Conservation (phyloP, 2,888 invertebrate species). For the Oxycera nigricornis region DNA sequence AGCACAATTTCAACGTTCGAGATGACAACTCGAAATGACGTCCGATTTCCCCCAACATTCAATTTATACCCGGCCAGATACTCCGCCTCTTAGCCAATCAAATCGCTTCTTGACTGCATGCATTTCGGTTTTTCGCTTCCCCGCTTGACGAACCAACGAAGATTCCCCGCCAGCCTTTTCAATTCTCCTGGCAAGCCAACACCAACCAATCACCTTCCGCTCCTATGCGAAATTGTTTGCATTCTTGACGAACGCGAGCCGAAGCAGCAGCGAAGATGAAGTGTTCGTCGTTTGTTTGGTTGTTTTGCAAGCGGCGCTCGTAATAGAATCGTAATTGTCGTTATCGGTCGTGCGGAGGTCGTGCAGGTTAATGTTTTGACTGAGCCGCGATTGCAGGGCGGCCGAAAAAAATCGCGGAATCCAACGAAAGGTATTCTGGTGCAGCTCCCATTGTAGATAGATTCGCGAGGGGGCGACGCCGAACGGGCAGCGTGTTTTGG, state of each 20-base stretch:
- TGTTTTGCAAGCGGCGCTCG: not conserved
- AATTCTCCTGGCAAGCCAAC: not conserved
- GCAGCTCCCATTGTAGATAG: not conserved
- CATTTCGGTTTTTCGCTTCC: not conserved
- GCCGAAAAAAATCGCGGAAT: not conserved
- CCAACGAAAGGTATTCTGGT: conserved; percentile 3
- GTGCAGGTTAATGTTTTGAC: conserved; percentile 24
- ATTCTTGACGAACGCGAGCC: not conserved
- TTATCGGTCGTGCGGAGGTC: conserved; percentile 23
- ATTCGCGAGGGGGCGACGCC: not conserved
- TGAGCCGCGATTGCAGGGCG: not conserved
- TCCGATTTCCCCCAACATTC: conserved; percentile 53
- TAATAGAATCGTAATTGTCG: not conserved
- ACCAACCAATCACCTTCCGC: not conserved
- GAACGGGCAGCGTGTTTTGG: not conserved
- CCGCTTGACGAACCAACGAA: conserved; percentile 26
- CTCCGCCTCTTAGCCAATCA: conserved; percentile 54
- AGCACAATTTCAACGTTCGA: conserved; percentile 42
- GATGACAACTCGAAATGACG: conserved; percentile 53
- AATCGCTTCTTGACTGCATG: conserved; percentile 32
- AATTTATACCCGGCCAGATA: conserved; percentile 55
- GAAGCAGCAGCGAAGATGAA: not conserved
- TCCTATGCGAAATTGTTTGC: not conserved
- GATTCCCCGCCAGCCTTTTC: not conserved
- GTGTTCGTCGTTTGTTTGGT: conserved; percentile 1